A percentile compares a stretch with the other conserved stretches of the same genome.
Conservation (phyloP, 2,888 invertebrate genomes). For the Nymphalis c-album region DNA sequence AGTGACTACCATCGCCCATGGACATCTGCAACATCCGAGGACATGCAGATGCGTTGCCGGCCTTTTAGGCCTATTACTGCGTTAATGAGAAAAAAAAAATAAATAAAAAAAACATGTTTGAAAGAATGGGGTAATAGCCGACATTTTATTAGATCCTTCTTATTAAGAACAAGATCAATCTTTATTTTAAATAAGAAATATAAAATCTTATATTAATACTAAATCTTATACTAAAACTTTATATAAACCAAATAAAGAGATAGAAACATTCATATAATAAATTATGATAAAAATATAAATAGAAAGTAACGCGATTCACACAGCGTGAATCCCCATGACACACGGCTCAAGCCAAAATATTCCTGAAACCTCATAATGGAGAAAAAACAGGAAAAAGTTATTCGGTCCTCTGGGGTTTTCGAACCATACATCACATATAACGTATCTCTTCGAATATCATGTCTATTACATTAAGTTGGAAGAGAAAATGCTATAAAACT, state of each 20-base stretch:
- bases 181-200: no score
- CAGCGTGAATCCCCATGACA: conserved; percentile 11
- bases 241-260: background rate
- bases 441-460: conserved; percentile 16
- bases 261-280: conserved; percentile 8
- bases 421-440: conserved; percentile 18
- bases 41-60: no score
- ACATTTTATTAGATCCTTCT: no score
- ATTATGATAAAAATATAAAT: conserved; percentile 10
- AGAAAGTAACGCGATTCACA: conserved; percentile 7
- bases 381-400: conserved; percentile 17
- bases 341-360: conserved; percentile 19
- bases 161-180: no score
- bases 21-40: no score
- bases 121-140: no score
- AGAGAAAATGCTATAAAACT: conserved; percentile 13
- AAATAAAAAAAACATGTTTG: no score
- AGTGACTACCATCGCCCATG: no score
- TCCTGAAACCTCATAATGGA: conserved; percentile 17
- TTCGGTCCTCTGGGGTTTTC: conserved; percentile 16
- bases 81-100: no score
- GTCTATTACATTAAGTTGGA: conserved; percentile 19
- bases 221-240: no score
- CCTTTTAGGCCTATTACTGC: no score
- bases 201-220: no score